Evolutionary conservation across 2,888 invertebrate genomes (phyloP).

Genomic region (Smittia sp.): DNA sequence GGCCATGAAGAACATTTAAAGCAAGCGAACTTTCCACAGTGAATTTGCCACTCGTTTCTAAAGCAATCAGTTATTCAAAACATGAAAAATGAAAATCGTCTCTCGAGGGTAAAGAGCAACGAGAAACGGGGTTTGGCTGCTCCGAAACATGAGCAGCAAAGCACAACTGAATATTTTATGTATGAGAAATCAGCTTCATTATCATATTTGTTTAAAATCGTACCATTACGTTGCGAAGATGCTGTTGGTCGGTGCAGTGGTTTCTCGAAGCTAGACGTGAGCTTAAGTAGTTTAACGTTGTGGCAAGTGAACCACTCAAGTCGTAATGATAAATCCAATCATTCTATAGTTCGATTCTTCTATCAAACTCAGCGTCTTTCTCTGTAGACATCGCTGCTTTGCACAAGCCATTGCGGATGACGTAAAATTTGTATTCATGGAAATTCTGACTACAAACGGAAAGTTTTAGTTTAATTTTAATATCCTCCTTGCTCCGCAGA

Average conservation of each 20-base stretch:
- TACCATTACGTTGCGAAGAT: neutral
- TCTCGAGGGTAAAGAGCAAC: neutral
- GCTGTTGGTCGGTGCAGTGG: neutral
- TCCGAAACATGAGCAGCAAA: neutral
- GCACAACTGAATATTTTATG: conserved; percentile 18
- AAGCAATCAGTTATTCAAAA: conserved; percentile 20
- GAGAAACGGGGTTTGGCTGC: neutral
- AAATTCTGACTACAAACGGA: neutral
- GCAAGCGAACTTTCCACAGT: neutral
- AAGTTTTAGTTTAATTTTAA: conserved; percentile 8
- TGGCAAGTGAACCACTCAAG: no score
- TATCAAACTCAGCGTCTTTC: no score
- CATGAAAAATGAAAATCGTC: conserved; percentile 24
- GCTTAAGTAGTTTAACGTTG: no score
- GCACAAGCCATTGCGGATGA: no score
- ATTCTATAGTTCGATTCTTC: no score
- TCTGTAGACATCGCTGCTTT: no score
- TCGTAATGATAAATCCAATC: no score
- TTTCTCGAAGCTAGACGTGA: no score
- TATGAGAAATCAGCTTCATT: conserved; percentile 21
- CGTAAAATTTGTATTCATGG: conserved; percentile 12
- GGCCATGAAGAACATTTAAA: neutral
- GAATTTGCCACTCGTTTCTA: neutral
- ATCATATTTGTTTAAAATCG: conserved; percentile 23
- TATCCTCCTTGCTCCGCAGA: neutral